Base-by-base conservation (phyloP, 2,113 vertebrate genomes). In the Corythoichthys haematopterus region DNA sequence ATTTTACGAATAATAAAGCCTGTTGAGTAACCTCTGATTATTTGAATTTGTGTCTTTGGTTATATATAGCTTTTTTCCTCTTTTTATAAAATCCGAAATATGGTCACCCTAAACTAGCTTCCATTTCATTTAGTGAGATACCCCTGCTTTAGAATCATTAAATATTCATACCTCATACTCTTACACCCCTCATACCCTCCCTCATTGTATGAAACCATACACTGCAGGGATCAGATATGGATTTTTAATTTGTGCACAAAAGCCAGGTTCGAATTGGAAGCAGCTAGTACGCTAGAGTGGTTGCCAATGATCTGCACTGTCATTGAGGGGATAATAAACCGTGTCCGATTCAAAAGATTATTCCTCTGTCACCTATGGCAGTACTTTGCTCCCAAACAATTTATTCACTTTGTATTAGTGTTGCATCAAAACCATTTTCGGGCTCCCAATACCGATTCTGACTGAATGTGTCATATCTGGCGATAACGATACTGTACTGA, bases 231-330 rank as follows among this genome's bases (percentile, higher is more conserved):
- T 38, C 33, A 13, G 48, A 64, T 65, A 57, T 36, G 13, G 61
- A 75, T 20, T 64, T 74, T 74, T 62, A 57, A 68, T 71, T 59
- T 68, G 37, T 33, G 8, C 36, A 15, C 62, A 11, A 56, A 70
- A 68, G 50, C 48, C 37, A 69, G 8, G 74, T 75, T 71, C 71
- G 37, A 77, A 81, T 81, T 74, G 61, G n/a, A 6, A 47, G 40
- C 12, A 28, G 5, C 20, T 28, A 28, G 20, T 28, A 28, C 20
- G 20, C 20, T 46, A 14, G 13, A 64, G 61, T 43, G 16, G 37
- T 56, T 58, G 36, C 56, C 56, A 58, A 62, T 45, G 61, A 47
- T n/a, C 33, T 38, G 58, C 35, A 64, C 64, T 37, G 55, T 58
- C 50, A n/a, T 37, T 16, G 62, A 48, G 62, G 46, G 9, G 60